These are phyloP conservation scores for Myripristis murdjan DNA, from an alignment of 2,797 vertebrate species.

Conservation along the genomic window DNA sequence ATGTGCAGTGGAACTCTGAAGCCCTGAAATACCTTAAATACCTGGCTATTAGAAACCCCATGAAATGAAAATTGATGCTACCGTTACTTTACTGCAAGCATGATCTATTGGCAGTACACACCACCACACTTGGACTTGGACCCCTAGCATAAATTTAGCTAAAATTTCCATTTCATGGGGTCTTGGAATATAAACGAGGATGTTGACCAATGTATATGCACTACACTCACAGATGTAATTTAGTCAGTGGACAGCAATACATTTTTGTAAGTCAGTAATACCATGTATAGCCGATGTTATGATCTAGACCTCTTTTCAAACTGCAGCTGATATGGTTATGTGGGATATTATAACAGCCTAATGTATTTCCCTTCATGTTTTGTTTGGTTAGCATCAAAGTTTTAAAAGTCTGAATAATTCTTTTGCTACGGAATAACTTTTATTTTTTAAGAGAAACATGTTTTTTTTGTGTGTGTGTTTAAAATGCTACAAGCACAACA, in stretches of 20 bases:
- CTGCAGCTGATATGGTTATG: neutral
- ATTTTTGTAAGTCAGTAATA: neutral
- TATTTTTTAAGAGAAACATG: neutral
- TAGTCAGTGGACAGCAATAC: neutral
- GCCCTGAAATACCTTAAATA: neutral
- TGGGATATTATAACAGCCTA: neutral
- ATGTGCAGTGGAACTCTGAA: neutral
- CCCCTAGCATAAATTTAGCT: no score
- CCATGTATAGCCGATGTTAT: neutral
- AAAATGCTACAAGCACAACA: constrained; percentile 5
- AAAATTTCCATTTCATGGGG: neutral
- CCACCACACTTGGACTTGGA: no score
- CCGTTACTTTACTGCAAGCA: neutral
- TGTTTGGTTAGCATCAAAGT: neutral
- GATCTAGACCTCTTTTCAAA: neutral
- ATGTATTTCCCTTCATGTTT: neutral
- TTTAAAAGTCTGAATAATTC: neutral
- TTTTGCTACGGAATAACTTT: neutral
- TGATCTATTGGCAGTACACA: neutral
- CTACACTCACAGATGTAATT: neutral
- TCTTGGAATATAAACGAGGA: neutral
- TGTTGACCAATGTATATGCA: neutral
- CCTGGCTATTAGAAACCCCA: neutral
- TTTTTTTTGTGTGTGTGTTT: neutral
- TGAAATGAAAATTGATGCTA: neutral